Evolutionary conservation across 2,888 invertebrate species (phyloP).

Genomic region (Podotricha telesiphe): DNA sequence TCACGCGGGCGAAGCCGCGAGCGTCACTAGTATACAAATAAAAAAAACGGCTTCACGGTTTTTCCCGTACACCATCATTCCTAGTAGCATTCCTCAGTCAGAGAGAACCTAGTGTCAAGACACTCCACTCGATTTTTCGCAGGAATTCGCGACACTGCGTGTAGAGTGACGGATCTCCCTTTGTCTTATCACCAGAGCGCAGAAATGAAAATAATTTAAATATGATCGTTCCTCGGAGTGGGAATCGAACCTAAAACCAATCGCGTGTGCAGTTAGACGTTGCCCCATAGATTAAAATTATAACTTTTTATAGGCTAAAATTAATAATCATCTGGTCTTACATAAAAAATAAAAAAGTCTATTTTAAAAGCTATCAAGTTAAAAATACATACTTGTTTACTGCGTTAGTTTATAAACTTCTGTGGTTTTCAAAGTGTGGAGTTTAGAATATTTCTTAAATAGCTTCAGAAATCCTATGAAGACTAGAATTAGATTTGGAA

Average conservation of each 20-base stretch:
- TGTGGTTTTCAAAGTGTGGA: slow-evolving; percentile 1
- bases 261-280: too few relatives aligned
- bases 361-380: too few relatives aligned
- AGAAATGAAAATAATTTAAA: too few relatives aligned
- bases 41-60: background rate
- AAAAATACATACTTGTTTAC: background rate
- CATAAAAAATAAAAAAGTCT: too few relatives aligned
- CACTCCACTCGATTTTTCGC: background rate
- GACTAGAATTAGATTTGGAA: too few relatives aligned
- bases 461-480: too few relatives aligned
- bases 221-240: too few relatives aligned
- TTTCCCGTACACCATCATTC: background rate
- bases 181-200: too few relatives aligned
- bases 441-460: background rate
- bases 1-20: too few relatives aligned
- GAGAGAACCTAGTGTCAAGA: background rate
- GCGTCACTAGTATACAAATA: too few relatives aligned
- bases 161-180: background rate
- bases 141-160: background rate
- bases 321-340: background rate
- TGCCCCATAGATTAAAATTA: too few relatives aligned
- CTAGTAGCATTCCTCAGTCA: background rate
- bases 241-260: too few relatives aligned
- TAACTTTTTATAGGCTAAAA: slow-evolving; percentile 1
- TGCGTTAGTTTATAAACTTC: background rate